Percentiles rank a stretch among this genome's conserved stretches.
Conservation (phyloP, 2,888 invertebrate species). For the Plagodis dolabraria region DNA sequence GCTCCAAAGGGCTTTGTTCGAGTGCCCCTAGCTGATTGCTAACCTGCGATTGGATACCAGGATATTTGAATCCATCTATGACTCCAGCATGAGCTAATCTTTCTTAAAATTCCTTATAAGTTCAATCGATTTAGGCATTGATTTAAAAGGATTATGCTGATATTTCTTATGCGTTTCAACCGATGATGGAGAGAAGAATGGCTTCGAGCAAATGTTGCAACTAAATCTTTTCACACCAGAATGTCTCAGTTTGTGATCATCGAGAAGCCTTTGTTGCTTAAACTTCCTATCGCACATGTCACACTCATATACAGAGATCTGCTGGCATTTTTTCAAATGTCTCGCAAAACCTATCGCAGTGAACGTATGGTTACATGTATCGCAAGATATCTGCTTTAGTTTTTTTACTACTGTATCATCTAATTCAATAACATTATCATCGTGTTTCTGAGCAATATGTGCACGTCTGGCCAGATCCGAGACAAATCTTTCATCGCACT, state of each 20-base stretch:
- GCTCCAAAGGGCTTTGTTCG: too few species aligned
- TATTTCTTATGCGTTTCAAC: slow-evolving; percentile 2
- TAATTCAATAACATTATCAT: slow-evolving; percentile 42
- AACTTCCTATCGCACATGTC: slow-evolving; percentile 48
- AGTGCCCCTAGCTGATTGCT: too few species aligned
- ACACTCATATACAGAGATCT: neutral
- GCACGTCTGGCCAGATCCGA: slow-evolving; percentile 46
- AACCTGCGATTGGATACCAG: too few species aligned
- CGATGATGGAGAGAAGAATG: slow-evolving; percentile 33
- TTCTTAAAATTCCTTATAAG: too few species aligned
- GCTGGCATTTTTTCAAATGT: slow-evolving; percentile 54
- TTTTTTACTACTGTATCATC: too few species aligned
- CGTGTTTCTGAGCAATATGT: slow-evolving; percentile 54
- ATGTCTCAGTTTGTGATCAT: slow-evolving; percentile 46
- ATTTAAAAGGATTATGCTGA: neutral
- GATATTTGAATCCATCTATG: too few species aligned
- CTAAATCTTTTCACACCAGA: slow-evolving; percentile 37
- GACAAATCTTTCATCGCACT: slow-evolving; percentile 54
- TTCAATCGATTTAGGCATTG: too few species aligned
- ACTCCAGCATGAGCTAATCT: too few species aligned
- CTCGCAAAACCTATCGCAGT: slow-evolving; percentile 52
- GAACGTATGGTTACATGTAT: neutral
- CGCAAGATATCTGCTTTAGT: neutral
- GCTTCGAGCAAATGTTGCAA: slow-evolving; percentile 50
- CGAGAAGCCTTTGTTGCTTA: slow-evolving; percentile 39